Base-by-base conservation (phyloP, 1,140 invertebrate species). In the Neodiprion virginianus region DNA sequence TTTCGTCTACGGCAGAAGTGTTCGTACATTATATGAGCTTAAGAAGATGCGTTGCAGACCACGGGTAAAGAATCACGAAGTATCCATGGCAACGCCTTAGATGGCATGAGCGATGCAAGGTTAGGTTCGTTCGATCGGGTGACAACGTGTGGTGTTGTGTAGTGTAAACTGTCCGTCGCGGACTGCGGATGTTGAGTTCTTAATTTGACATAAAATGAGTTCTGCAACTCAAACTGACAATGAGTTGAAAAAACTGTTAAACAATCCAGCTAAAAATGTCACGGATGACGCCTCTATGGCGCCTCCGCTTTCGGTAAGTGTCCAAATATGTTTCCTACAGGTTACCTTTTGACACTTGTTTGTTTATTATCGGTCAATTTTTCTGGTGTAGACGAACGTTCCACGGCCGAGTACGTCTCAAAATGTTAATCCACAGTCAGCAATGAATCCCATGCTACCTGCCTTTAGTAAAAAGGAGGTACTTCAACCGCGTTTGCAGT, bases 401-500 rank as follows among this genome's bases (percentile, higher is more conserved):
- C 84, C 86, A 17, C 84, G 83, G 40, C 86, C 82, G 14, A 83
- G 83, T 49, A 81, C 80, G 1, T 82, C 81, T 8, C 84, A 86
- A 74, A 83, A 77, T 77, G 61, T 76, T 1, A 85, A 83, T 78
- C 85, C 85, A 7, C 86, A 87, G 69, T 75, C 77, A 0, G 75
- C 75, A 28, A 88, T 88, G 81, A 77, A 23, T 48, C 81, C 87
- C 0, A 76, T 84, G 77, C 76, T 79, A 48, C 87, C 87, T 1
- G 73, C 76, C 7, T 74, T 76, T n/a, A 82, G 72, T 73, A 79
- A 82, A 48, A 82, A 81, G 66, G 87, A 88, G 82, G 75, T 77
- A 50, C 14, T 82, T 21, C 85, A 88, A 71, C 86, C 87, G 40
- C 78, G 78, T 77, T 78, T 89, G 78, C 87, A 89, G 84, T 87